Evolutionary conservation across 2,888 invertebrate genomes (phyloP).

Genomic region (Tachina grossa): DNA sequence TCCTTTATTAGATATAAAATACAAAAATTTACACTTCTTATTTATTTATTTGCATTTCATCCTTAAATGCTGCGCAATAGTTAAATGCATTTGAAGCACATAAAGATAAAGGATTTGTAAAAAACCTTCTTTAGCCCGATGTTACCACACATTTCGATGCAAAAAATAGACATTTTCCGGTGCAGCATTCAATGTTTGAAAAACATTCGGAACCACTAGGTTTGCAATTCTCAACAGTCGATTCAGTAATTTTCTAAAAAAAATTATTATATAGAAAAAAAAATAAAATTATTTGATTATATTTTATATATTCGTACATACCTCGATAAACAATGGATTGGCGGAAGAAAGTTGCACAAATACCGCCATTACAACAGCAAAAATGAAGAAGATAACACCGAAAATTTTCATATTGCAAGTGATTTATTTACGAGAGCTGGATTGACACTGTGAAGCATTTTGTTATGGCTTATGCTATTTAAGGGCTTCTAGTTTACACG

Average conservation of each 20-base stretch:
- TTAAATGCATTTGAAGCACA: no score
- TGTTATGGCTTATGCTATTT: no score
- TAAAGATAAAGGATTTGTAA: no score
- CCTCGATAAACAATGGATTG: not conserved
- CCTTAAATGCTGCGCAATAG: no score
- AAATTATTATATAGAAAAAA: not conserved
- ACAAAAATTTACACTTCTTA: no score
- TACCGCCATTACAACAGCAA: not conserved
- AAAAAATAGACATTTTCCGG: not conserved
- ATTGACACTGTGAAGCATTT: not conserved
- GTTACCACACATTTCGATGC: not conserved
- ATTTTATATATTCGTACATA: not conserved
- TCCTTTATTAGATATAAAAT: no score
- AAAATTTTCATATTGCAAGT: constrained; percentile 5
- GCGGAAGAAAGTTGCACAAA: not conserved
- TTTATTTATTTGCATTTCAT: no score
- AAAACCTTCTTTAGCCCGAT: not conserved
- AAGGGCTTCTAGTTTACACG: not conserved
- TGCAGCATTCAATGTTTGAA: not conserved
- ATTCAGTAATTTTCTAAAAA: not conserved
- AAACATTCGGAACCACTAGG: not conserved
- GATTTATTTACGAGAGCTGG: not conserved
- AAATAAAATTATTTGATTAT: not conserved
- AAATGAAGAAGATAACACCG: not conserved
- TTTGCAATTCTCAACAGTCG: not conserved